phyloP scores from a whole-genome alignment of 2,888 invertebrate genomes.

The Sepioteuthis lessoniana region DNA sequence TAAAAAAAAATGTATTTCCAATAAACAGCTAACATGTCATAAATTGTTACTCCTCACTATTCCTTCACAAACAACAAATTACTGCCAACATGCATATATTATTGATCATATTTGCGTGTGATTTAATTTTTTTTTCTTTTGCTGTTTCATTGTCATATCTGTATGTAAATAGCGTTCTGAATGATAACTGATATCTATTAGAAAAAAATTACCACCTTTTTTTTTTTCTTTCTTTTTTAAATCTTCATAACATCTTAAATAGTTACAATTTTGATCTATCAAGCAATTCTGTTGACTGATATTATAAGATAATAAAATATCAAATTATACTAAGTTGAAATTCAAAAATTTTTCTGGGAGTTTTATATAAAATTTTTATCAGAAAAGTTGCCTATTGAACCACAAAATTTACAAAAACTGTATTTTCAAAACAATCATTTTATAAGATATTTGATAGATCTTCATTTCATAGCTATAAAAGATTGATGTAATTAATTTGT shows the following conservation, averaged over 20 bases:
- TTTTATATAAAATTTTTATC: neutral
- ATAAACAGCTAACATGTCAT: too few species aligned
- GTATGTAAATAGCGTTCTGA: neutral
- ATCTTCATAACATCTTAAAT: too few species aligned
- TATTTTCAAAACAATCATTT: neutral
- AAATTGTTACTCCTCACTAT: too few species aligned
- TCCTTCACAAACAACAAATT: neutral
- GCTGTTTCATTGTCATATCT: too few species aligned
- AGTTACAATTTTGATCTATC: neutral
- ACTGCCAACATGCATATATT: neutral
- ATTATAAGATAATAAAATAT: too few species aligned
- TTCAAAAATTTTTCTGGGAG: neutral
- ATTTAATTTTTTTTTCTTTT: neutral
- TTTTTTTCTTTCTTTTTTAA: too few species aligned
- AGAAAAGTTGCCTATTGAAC: neutral
- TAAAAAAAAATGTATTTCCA: too few species aligned
- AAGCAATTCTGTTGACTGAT: neutral
- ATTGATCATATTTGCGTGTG: neutral
- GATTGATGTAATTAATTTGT: neutral
- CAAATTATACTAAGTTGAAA: neutral
- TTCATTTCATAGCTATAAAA: neutral
- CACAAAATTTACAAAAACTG: neutral
- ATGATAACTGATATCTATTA: neutral
- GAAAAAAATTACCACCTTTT: too few species aligned
- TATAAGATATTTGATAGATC: neutral